Conservation (phyloP, 2,797 vertebrate species). For the Karalla daura region DNA sequence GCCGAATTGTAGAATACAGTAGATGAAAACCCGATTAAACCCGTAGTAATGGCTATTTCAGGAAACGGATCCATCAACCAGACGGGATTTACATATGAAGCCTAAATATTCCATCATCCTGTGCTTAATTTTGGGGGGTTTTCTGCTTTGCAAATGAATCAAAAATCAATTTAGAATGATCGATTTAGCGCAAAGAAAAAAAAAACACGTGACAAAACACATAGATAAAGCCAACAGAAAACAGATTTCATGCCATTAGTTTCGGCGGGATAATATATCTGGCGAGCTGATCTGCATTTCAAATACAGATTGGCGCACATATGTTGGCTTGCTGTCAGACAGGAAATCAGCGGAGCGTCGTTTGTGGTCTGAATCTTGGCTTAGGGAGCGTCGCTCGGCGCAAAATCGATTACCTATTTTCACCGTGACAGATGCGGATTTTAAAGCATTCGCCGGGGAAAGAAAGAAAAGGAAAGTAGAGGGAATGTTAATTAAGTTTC, state of each 20-base stretch:
- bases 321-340: conserved; percentile 41
- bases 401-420: conserved; percentile 37
- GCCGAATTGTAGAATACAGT: conserved; percentile 48
- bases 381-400: conserved; percentile 1
- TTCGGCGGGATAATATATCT: conserved; percentile 30
- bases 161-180: conserved; percentile 35
- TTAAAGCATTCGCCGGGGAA: background rate
- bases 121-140: conserved; percentile 27
- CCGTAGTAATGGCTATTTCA: conserved; percentile 53
- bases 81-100: conserved; percentile 24
- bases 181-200: background rate
- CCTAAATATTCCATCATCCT: conserved; percentile 11
- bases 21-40: conserved; percentile 78
- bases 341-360: conserved; percentile 29
- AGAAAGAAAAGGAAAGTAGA: background rate
- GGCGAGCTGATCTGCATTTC: conserved; percentile 46
- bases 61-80: conserved; percentile 32
- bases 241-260: conserved; percentile 44
- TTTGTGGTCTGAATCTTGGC: conserved; percentile 42
- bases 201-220: too few species aligned
- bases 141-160: conserved; percentile 40
- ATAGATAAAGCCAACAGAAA: conserved; percentile 34
- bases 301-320: conserved; percentile 36
- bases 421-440: conserved; percentile 20
- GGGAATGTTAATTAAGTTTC: conserved; percentile 37